phyloP scores from a whole-genome alignment of 2,113 vertebrate genomes.

The Baryphthengus martii region DNA sequence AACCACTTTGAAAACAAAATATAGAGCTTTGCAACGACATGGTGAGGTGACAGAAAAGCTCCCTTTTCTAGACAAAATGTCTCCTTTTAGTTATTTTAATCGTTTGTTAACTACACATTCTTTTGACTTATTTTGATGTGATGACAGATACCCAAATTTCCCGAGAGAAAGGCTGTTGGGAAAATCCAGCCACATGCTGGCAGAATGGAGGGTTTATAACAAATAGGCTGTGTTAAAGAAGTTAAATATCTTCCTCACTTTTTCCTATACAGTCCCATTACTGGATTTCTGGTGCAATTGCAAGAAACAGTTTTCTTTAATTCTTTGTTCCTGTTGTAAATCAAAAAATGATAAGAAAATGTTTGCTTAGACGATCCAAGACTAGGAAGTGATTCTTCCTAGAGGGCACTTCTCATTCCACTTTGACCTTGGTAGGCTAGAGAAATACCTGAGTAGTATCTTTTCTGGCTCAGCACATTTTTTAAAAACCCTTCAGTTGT shows the following conservation, averaged over 20 bases:
- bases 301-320: not conserved
- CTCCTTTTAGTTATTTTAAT: not conserved
- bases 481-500: not conserved
- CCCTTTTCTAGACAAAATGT: not conserved
- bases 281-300: not conserved
- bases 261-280: not conserved
- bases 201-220: not conserved
- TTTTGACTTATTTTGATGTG: not conserved
- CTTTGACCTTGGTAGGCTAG: not conserved
- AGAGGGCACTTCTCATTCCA: not conserved
- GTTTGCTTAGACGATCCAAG: not conserved
- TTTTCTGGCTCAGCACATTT: conserved; percentile 62
- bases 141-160: not conserved
- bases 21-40: not conserved
- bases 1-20: not conserved
- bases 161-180: not conserved
- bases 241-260: not conserved
- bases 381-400: not conserved
- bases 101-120: not conserved
- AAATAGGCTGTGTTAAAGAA: not conserved
- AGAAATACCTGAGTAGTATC: conserved; percentile 28
- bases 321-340: not conserved
- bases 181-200: not conserved
- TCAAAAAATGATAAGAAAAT: not conserved
- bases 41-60: not conserved